These are phyloP conservation scores for Caenorhabditis auriculariae DNA, from an alignment of 2,888 invertebrate species.

Conservation along the genomic window DNA sequence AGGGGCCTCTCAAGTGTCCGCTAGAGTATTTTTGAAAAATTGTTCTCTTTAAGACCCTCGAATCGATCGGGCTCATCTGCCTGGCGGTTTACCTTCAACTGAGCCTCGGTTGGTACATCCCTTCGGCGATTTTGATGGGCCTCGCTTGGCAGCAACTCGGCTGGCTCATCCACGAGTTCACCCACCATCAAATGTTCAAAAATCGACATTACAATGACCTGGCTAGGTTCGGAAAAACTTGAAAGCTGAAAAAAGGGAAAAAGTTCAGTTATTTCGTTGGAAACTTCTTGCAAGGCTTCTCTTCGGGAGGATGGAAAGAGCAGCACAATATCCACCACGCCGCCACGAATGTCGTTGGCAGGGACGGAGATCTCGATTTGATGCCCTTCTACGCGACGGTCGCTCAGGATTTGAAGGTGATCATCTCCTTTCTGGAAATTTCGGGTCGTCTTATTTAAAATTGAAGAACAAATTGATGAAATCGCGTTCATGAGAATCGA, in stretches of 20 bases:
- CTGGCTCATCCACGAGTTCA: constrained; percentile 51
- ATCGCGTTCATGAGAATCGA: too few relatives aligned
- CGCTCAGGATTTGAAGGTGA: constrained; percentile 52
- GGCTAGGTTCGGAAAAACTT: constrained; percentile 14
- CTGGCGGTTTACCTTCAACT: constrained; percentile 53
- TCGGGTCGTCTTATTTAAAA: too few relatives aligned
- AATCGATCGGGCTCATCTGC: constrained; percentile 45
- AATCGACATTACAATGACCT: constrained; percentile 45
- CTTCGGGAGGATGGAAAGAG: constrained; percentile 61
- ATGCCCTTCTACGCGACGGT: constrained; percentile 62
- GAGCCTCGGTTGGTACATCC: constrained; percentile 45
- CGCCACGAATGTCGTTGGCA: constrained; percentile 58
- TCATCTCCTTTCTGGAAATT: too few relatives aligned
- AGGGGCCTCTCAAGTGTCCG: too few relatives aligned
- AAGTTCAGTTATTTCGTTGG: constrained; percentile 55
- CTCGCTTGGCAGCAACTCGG: constrained; percentile 61
- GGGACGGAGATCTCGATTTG: constrained; percentile 61
- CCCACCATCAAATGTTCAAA: constrained; percentile 61
- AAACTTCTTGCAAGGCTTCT: constrained; percentile 61
- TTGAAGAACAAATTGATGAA: too few relatives aligned
- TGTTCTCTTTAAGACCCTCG: constrained; percentile 35
- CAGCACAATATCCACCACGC: constrained; percentile 62
- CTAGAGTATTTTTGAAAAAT: too few relatives aligned
- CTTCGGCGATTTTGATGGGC: constrained; percentile 58
- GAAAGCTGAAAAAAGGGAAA: not conserved